Evolutionary conservation across 2,113 vertebrate genomes (phyloP).

Genomic region (Bubo bubo): DNA sequence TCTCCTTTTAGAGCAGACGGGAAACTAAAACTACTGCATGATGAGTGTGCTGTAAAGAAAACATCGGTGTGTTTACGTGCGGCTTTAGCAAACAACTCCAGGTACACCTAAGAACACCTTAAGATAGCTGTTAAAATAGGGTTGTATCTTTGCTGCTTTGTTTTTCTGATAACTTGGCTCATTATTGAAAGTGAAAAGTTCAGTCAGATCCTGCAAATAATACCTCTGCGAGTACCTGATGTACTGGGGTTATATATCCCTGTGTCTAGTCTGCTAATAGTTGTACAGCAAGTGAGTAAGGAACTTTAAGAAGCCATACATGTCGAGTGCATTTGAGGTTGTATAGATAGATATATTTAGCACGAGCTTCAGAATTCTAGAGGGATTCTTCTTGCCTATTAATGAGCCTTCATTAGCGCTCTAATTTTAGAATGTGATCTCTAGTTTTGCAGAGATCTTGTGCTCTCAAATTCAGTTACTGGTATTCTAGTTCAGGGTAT

Average conservation of each 20-base stretch:
- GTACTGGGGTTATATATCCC: accelerated
- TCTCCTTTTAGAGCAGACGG: neutral
- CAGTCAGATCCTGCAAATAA: neutral
- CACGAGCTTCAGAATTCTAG: neutral
- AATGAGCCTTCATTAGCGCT: conserved; percentile 18
- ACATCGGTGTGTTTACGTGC: accelerated
- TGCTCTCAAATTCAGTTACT: neutral
- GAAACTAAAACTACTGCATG: neutral
- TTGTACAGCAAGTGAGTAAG: neutral
- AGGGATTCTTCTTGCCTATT: neutral
- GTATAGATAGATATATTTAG: neutral
- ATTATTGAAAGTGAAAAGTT: neutral
- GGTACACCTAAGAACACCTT: neutral
- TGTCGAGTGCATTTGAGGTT: neutral
- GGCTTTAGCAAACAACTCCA: neutral
- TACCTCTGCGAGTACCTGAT: neutral
- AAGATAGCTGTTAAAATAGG: neutral
- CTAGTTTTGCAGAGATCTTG: neutral
- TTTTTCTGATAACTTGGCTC: neutral
- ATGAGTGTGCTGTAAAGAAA: neutral
- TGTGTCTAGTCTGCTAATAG: neutral
- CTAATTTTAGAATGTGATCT: conserved; percentile 22
- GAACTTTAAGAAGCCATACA: neutral
- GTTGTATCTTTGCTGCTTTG: neutral
- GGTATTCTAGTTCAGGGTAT: neutral